Base-by-base conservation (phyloP, 2,797 vertebrate genomes). In the Enteromius anoplus region DNA sequence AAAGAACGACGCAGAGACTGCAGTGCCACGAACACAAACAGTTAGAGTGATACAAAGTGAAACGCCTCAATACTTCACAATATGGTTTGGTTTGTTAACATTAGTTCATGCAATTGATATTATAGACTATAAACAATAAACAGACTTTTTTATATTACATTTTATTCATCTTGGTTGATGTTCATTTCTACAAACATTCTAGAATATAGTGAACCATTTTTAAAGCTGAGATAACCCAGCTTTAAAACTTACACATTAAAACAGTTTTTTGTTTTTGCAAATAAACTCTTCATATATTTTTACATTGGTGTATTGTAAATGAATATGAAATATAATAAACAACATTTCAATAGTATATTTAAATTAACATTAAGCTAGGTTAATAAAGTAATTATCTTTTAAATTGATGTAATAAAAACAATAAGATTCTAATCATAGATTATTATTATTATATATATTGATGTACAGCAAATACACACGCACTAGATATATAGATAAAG, bases 51-150 rank as follows among this genome's bases (percentile, higher is more conserved):
- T 40, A 75, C 51, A 58, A 75, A 23, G 21, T 58, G 21, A 75
- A 55, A 75, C 14, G 5, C 34, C 12, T 12, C 34, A 21, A 70
- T 70, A 17, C 17, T 21, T 51, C 4, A 51, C 14, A 51, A 12
- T 72, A 58, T n/a, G 19, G 29, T 37, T n/a, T 1, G 32, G 21
- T 42, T 60, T 75, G 12, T 75, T 42, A 42, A 60, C 53, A 75
- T 75, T 40, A 60, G 32, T 40, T 60, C 51, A 58, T 75, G n/a
- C 32, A 58, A 7, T 14, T 75, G 32, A 12, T 75, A 75, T 75
- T 53, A 40, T 58, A 75, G 58, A 40, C 73, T 15, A 42, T 42
- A 40, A 75, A 40, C 26, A 73, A 53, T 53, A 75, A 75, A 23
- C 21, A 23, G 32, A 64, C 53, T 9, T 21, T 34, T 66, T 37